Percentiles rank a stretch among this genome's conserved stretches.
These are phyloP conservation scores for Oligia fasciuncula DNA, from an alignment of 2,888 invertebrate species.

Conservation along the genomic window DNA sequence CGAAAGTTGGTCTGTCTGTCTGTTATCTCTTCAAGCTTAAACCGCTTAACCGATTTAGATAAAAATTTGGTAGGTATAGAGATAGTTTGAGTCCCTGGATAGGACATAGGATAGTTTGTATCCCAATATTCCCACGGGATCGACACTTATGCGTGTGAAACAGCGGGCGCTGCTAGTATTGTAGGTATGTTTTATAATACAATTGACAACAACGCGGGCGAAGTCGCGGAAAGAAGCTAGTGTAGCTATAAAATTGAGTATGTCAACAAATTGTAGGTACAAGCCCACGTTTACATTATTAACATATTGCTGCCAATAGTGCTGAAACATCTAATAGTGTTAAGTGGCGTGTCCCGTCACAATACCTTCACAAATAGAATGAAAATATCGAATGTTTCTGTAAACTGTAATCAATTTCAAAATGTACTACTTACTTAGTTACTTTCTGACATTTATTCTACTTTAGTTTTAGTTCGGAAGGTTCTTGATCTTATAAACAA, in stretches of 20 bases:
- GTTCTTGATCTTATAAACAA: slow-evolving; percentile 23
- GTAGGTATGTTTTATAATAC: neutral
- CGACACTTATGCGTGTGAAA: too few species aligned
- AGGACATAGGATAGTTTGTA: too few species aligned
- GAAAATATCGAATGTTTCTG: slow-evolving; percentile 30
- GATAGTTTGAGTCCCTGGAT: too few species aligned
- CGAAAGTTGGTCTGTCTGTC: too few species aligned
- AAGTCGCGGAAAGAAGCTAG: neutral
- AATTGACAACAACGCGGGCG: neutral
- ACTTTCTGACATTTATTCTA: slow-evolving; percentile 42
- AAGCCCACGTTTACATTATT: slow-evolving; percentile 68
- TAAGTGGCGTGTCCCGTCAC: slow-evolving; percentile 65
- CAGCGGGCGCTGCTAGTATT: too few species aligned
- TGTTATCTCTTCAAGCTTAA: too few species aligned
- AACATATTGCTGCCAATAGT: slow-evolving; percentile 62
- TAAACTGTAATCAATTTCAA: slow-evolving; percentile 26
- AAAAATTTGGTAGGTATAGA: too few species aligned
- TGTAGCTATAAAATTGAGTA: slow-evolving; percentile 46
- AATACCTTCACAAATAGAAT: slow-evolving; percentile 52
- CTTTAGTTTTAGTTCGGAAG: slow-evolving; percentile 29
- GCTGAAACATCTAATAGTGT: slow-evolving; percentile 57
- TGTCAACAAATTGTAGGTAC: slow-evolving; percentile 57
- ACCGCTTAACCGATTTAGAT: too few species aligned
- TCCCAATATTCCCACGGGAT: too few species aligned
- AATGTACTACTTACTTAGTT: slow-evolving; percentile 17